Evolutionary conservation across 2,113 vertebrate species (phyloP).

Genomic region (Psephotus haematonotus): DNA sequence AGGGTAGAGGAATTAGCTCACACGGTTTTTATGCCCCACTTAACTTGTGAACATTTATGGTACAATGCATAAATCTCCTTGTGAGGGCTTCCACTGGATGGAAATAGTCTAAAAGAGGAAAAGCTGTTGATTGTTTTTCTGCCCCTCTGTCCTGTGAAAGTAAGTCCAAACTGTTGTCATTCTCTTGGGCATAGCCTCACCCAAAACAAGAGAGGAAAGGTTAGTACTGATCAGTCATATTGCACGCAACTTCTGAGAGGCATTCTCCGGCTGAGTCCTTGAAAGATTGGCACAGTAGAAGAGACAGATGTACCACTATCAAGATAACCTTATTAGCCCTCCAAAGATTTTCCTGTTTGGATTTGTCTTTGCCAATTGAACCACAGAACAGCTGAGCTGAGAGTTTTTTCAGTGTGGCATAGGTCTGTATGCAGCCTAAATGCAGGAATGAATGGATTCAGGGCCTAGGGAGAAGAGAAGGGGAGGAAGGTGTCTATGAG

Average conservation of each 20-base stretch:
- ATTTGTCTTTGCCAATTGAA: background rate
- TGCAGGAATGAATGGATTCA: background rate
- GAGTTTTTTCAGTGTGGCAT: background rate
- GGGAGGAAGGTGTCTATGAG: background rate
- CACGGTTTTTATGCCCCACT: background rate
- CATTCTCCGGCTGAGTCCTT: slow-evolving; percentile 2
- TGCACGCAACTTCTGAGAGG: background rate
- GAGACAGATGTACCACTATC: background rate
- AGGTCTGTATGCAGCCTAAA: background rate
- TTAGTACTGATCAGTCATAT: background rate
- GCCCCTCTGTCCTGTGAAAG: background rate
- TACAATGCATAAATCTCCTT: background rate
- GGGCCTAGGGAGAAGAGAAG: background rate
- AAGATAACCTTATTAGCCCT: background rate
- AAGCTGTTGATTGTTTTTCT: background rate
- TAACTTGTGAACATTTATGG: background rate
- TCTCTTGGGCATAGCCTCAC: background rate
- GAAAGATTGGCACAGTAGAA: slow-evolving; percentile 1
- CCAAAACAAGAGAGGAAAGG: background rate
- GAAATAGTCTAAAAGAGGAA: background rate
- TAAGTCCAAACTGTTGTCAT: background rate
- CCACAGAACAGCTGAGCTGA: background rate
- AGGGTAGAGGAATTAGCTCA: background rate
- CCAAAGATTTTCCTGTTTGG: slow-evolving; percentile 15
- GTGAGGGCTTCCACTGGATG: background rate